phyloP scores from a whole-genome alignment of 2,113 vertebrate species.

The Cyprinodon variegatus region DNA sequence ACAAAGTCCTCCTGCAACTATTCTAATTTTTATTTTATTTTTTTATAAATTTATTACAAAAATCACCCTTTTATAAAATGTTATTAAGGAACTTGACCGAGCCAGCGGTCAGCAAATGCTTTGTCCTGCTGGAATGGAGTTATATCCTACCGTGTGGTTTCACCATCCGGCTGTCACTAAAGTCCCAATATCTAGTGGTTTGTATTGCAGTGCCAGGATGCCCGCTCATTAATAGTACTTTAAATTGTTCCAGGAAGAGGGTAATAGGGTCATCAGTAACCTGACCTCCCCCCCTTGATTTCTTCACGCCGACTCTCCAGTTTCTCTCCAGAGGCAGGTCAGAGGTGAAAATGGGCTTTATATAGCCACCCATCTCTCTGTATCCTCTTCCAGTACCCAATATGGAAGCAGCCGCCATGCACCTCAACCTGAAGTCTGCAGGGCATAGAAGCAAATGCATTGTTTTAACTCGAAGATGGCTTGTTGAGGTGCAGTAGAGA shows the following conservation, averaged over 20 bases:
- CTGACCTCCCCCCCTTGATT: constrained; percentile 58
- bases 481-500: not conserved
- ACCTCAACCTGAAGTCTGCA: constrained; percentile 46
- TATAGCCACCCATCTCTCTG: constrained; percentile 70
- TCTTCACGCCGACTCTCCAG: constrained; percentile 54
- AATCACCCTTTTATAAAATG: not conserved
- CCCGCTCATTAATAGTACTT: constrained; percentile 59
- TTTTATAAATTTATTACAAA: not conserved
- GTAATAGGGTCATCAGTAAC: constrained; percentile 59
- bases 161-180: constrained; percentile 14
- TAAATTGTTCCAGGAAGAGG: constrained; percentile 75
- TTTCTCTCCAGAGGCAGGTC: constrained; percentile 71
- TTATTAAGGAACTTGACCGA: not conserved
- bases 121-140: constrained; percentile 7
- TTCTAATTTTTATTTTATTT: not conserved
- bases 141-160: constrained; percentile 6
- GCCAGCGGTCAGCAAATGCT: constrained; percentile 10
- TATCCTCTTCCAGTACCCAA: constrained; percentile 65
- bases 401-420: constrained; percentile 52
- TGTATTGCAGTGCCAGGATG: constrained; percentile 32
- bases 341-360: constrained; percentile 73
- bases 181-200: constrained; percentile 36
- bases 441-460: constrained; percentile 5
- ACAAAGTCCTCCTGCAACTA: constrained; percentile 15
- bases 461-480: constrained; percentile 24